Evolutionary conservation across 2,797 vertebrate genomes (phyloP).

Genomic region (Sebastes cheni): DNA sequence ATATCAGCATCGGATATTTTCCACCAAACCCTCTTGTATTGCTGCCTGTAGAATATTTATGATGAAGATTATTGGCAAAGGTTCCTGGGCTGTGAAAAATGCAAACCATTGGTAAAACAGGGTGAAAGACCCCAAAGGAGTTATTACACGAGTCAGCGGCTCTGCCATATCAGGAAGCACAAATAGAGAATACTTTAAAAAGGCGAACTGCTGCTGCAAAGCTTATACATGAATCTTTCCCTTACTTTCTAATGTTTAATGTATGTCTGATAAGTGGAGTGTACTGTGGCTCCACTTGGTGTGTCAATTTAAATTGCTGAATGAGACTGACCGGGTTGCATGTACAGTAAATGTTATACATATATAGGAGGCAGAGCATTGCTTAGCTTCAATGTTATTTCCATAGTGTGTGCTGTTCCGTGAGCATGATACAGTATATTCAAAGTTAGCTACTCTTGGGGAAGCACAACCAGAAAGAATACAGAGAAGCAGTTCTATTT

Average conservation of each 20-base stretch:
- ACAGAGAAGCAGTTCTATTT: background rate
- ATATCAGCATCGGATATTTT: constrained; percentile 20
- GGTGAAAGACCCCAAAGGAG: constrained; percentile 62
- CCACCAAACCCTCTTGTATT: background rate
- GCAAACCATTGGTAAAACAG: constrained; percentile 62
- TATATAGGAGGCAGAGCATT: background rate
- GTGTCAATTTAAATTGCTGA: constrained; percentile 5
- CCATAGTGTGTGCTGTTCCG: background rate
- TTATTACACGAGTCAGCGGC: constrained; percentile 71
- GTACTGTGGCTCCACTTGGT: background rate
- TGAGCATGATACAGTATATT: background rate
- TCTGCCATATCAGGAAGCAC: constrained; percentile 59
- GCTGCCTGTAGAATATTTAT: constrained; percentile 64
- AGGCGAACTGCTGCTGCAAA: constrained; percentile 57
- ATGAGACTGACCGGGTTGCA: constrained; percentile 5
- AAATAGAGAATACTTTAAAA: constrained; percentile 65
- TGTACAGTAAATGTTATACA: background rate
- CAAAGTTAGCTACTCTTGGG: background rate
- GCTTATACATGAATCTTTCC: constrained; percentile 40
- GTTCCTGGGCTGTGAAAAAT: constrained; percentile 63
- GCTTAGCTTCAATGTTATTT: constrained; percentile 4
- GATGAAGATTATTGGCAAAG: constrained; percentile 63
- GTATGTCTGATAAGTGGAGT: constrained; percentile 23
- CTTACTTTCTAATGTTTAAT: constrained; percentile 20
- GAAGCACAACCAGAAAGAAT: background rate